Evolutionary conservation across 2,113 vertebrate species (phyloP).

Genomic region (Pogonocichla stellata): DNA sequence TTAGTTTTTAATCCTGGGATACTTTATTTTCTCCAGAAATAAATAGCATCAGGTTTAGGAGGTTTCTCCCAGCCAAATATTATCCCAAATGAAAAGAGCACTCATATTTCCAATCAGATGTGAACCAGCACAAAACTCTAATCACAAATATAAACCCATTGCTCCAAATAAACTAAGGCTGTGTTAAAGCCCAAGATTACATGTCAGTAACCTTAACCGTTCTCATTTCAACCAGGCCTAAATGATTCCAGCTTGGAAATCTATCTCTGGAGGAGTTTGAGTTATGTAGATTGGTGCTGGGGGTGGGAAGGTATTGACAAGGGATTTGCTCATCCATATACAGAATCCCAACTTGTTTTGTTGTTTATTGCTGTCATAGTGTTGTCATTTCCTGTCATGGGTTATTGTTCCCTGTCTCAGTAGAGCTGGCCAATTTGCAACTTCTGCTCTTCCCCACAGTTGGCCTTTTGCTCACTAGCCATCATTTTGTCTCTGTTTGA

Average conservation of each 20-base stretch:
- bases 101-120: conserved; percentile 14
- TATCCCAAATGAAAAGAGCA: conserved; percentile 38
- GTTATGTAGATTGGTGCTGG: neutral
- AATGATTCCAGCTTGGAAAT: neutral
- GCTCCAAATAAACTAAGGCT: neutral
- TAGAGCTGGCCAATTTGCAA: neutral
- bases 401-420: neutral
- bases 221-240: neutral
- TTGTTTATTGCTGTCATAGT: neutral
- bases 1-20: conserved; percentile 22
- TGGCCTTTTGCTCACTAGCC: neutral
- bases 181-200: neutral
- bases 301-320: neutral
- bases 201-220: neutral
- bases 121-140: conserved; percentile 9
- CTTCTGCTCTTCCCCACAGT: neutral
- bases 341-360: neutral
- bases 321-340: neutral
- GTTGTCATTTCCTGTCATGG: neutral
- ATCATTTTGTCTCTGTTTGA: neutral
- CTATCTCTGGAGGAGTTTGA: neutral
- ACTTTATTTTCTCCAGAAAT: conserved; percentile 54
- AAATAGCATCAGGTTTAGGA: conserved; percentile 27
- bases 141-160: neutral
- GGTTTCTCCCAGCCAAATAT: conserved; percentile 3